Evolutionary conservation across 2,888 invertebrate species (phyloP), one percentile per base, ranked within the genome.

Genomic region (Teleiodes luculella): DNA sequence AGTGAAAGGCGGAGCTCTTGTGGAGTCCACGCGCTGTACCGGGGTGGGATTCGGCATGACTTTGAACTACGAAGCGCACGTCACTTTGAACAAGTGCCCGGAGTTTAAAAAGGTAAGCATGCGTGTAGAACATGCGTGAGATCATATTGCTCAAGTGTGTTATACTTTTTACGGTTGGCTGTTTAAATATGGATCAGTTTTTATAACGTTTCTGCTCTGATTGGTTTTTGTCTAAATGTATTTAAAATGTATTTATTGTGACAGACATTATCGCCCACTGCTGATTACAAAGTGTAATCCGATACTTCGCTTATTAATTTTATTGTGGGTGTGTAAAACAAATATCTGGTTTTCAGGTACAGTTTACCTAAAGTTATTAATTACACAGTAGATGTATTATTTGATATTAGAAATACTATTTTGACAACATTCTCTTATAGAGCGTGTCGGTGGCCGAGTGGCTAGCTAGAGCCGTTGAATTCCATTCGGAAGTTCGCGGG

Each of bases 1-100:
- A 30, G 90, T 90, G 47, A 80, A 81, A 58, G 88, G 86, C 54
- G 79, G 80, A 1, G 71, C 79, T 0, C 60, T 89, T 62, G 78
- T 86, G 13, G 86, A 89, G 60, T 90, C 90, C 5, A 90, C 88
- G 14, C 90, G 89, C 52, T 94, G 94, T 75, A 88, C 90, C 55
- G 91, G 92, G 48, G 90, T 94, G 24, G 87, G 90, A 64, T 90
- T 92, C 63, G 93, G 93, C 50, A 87, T 91, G 72, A 90, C 91
- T 18, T 90, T 94, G 33, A 90, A 91, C 58, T 94, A 94, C 72
- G 91, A 90, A 64, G 91, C 93, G 18, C 91, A 92, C 65, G 72
- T 94, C 13, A 91, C 91, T 2, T 78, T 93, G 48, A 88, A 86
- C 16, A 79, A 92, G 46, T 92, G 92, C 79, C 91, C 91, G 13